phyloP scores from a whole-genome alignment of 2,888 invertebrate species.

The Cenopis cana region DNA sequence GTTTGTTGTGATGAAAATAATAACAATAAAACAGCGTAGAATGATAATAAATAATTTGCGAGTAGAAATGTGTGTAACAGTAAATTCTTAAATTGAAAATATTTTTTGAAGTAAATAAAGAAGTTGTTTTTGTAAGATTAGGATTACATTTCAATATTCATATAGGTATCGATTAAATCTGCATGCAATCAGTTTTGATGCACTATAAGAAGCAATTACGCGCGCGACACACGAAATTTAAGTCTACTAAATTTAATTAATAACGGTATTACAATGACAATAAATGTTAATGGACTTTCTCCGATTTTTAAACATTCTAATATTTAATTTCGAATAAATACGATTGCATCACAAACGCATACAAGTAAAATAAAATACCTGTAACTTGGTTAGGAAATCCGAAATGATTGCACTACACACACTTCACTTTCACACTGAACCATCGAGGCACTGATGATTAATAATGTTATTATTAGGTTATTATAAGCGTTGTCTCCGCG shows the following conservation, averaged over 20 bases:
- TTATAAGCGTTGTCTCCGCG: constrained; percentile 62
- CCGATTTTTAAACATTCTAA: constrained; percentile 29
- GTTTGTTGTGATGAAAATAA: not conserved
- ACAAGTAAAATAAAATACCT: constrained; percentile 34
- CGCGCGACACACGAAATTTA: constrained; percentile 16
- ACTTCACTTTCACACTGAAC: constrained; percentile 41
- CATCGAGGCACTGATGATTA: constrained; percentile 52
- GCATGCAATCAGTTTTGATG: constrained; percentile 20
- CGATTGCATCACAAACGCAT: constrained; percentile 27
- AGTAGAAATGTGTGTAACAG: too few relatives aligned
- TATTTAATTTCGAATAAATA: constrained; percentile 32
- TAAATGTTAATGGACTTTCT: constrained; percentile 40
- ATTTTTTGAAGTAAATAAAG: not conserved
- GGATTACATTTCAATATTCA: not conserved
- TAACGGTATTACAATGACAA: constrained; percentile 22
- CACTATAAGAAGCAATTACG: constrained; percentile 33
- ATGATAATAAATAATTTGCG: not conserved
- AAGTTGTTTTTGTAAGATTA: too few relatives aligned
- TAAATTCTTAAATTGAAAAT: not conserved
- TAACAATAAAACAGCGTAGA: not conserved
- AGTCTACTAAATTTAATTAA: constrained; percentile 29
- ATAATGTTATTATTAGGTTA: constrained; percentile 61
- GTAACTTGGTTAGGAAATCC: constrained; percentile 30
- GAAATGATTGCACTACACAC: constrained; percentile 41
- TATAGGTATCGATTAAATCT: not conserved